A percentile compares a stretch with the other conserved stretches of the same genome.
Conservation (phyloP, 2,113 vertebrate species). For the Prunella himalayana region DNA sequence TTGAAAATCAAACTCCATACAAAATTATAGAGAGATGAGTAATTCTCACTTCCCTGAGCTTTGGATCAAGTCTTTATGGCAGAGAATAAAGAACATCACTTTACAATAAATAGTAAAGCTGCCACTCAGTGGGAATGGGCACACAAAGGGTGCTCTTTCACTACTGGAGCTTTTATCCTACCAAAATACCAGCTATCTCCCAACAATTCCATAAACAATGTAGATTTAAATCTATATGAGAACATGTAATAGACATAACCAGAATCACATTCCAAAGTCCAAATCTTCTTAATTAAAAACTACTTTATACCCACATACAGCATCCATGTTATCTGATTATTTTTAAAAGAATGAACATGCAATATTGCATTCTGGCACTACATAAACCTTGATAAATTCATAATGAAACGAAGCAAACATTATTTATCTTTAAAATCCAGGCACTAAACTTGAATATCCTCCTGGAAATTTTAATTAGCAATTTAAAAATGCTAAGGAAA, state of each 20-base stretch:
- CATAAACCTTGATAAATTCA: conserved; percentile 4
- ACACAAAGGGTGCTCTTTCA: not conserved
- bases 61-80: not conserved
- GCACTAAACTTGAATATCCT: conserved; percentile 62
- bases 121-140: not conserved
- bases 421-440: conserved; percentile 65
- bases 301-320: not conserved
- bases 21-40: not conserved
- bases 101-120: not conserved
- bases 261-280: conserved; percentile 18
- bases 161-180: not conserved
- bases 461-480: conserved; percentile 72
- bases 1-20: not conserved
- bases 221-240: not conserved
- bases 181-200: not conserved
- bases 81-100: not conserved
- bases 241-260: not conserved
- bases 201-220: not conserved
- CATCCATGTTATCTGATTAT: conserved; percentile 5
- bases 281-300: conserved; percentile 49
- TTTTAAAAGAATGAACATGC: not conserved
- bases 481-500: conserved; percentile 62
- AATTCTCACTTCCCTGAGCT: not conserved
- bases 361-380: conserved; percentile 5
- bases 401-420: conserved; percentile 49